A percentile compares a stretch with the other conserved stretches of the same genome.
Evolutionary conservation across 2,888 invertebrate genomes (phyloP).

Genomic region (Rutpela maculata): DNA sequence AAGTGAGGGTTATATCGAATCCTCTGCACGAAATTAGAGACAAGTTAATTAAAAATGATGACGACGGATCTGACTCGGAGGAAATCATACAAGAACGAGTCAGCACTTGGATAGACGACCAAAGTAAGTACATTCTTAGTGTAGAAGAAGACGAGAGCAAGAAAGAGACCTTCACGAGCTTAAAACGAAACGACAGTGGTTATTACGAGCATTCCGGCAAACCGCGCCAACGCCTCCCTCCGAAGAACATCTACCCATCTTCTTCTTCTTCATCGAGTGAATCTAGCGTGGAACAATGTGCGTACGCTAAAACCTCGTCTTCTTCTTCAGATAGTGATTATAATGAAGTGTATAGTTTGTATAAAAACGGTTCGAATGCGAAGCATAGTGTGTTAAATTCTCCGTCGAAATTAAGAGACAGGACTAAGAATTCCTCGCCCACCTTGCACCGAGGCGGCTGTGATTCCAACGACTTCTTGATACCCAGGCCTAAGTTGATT

Average conservation of each 20-base stretch:
- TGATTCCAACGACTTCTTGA: constrained; percentile 80
- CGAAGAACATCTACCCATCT: constrained; percentile 67
- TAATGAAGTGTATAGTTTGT: constrained; percentile 62
- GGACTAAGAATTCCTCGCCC: constrained; percentile 45
- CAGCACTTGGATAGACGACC: constrained; percentile 71
- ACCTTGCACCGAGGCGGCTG: constrained; percentile 43
- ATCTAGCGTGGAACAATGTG: constrained; percentile 38
- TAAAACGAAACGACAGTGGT: constrained; percentile 69
- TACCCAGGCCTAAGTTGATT: constrained; percentile 90
- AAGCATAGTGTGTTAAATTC: constrained; percentile 44
- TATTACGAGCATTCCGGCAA: constrained; percentile 70
- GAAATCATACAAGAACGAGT: constrained; percentile 62
- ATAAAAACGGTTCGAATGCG: constrained; percentile 64
- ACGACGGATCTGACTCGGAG: constrained; percentile 51
- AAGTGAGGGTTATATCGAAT: constrained; percentile 52
- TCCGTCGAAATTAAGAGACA: constrained; percentile 46
- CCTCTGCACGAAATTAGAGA: constrained; percentile 52
- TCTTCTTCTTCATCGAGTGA: constrained; percentile 57
- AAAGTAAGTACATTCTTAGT: constrained; percentile 67
- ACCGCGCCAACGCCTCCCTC: constrained; percentile 70
- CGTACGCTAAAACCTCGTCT: constrained; percentile 45
- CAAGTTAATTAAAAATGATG: constrained; percentile 51
- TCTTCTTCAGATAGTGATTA: constrained; percentile 49
- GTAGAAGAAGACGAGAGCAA: constrained; percentile 44
- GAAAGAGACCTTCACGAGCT: constrained; percentile 42